Percentiles rank a stretch among this genome's conserved stretches.
Evolutionary conservation across 1,140 invertebrate genomes (phyloP).

Genomic region (Heliconius himera): DNA sequence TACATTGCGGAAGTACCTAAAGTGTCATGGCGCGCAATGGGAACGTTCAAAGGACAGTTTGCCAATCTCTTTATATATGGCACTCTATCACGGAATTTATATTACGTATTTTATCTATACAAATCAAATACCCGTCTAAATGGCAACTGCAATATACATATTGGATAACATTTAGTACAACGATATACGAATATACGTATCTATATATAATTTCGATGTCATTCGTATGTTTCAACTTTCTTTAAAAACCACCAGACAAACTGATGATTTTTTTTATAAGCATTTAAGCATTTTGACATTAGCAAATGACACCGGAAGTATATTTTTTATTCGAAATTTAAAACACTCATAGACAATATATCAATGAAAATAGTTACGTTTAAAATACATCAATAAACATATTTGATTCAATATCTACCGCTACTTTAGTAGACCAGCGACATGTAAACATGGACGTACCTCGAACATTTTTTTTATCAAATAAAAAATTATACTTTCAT

Average conservation of each 20-base stretch:
- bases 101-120: constrained; percentile 53
- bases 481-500: not conserved
- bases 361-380: constrained; percentile 25
- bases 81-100: constrained; percentile 43
- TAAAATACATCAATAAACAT: constrained; percentile 34
- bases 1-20: constrained; percentile 1
- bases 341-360: constrained; percentile 25
- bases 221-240: not conserved
- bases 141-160: constrained; percentile 50
- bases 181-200: constrained; percentile 11
- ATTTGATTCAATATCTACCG: constrained; percentile 46
- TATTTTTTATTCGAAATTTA: constrained; percentile 7
- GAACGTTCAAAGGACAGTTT: constrained; percentile 26
- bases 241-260: not conserved
- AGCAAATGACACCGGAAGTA: constrained; percentile 12
- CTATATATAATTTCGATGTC: constrained; percentile 8
- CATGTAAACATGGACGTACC: constrained; percentile 4
- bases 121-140: constrained; percentile 60
- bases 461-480: constrained; percentile 5
- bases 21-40: constrained; percentile 30
- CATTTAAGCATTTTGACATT: constrained; percentile 1
- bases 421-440: constrained; percentile 56
- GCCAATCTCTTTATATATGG: constrained; percentile 30
- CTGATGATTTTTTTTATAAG: not conserved
- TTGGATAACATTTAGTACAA: constrained; percentile 30